Conservation (phyloP, 2,888 invertebrate genomes). For the Diabrotica balteata region DNA sequence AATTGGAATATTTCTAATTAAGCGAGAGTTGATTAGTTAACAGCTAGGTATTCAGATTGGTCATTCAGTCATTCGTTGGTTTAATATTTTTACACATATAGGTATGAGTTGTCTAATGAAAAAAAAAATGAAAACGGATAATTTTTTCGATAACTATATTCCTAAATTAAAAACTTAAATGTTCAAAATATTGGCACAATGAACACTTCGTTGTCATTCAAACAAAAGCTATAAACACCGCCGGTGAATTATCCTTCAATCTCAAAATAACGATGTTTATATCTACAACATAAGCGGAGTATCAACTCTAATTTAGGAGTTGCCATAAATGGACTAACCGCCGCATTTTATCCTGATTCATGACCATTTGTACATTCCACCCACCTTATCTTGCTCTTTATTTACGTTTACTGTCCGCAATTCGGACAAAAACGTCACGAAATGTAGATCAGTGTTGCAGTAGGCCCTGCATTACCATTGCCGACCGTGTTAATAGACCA, state of each 20-base stretch:
- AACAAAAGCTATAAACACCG: background rate
- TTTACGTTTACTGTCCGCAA: slow-evolving; percentile 21
- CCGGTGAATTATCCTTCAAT: background rate
- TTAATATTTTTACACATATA: no score
- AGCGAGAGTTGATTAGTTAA: no score
- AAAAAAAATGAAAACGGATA: no score
- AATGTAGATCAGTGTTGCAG: slow-evolving; percentile 46
- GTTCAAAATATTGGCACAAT: no score
- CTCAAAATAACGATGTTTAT: background rate
- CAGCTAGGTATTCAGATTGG: no score
- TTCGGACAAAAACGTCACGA: slow-evolving; percentile 35
- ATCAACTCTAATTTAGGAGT: slow-evolving; percentile 8
- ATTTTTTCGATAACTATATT: no score
- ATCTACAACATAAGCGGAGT: background rate
- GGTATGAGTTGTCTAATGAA: no score
- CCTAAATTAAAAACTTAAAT: no score
- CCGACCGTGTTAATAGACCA: slow-evolving; percentile 22
- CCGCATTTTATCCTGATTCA: slow-evolving; percentile 18
- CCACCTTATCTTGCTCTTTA: slow-evolving; percentile 14
- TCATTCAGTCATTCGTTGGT: no score
- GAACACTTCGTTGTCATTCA: no score
- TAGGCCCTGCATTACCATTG: slow-evolving; percentile 38
- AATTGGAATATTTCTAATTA: no score
- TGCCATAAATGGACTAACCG: slow-evolving; percentile 4
- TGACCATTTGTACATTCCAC: slow-evolving; percentile 8